Evolutionary conservation across 2,888 invertebrate species (phyloP).

Genomic region (Phania funesta): DNA sequence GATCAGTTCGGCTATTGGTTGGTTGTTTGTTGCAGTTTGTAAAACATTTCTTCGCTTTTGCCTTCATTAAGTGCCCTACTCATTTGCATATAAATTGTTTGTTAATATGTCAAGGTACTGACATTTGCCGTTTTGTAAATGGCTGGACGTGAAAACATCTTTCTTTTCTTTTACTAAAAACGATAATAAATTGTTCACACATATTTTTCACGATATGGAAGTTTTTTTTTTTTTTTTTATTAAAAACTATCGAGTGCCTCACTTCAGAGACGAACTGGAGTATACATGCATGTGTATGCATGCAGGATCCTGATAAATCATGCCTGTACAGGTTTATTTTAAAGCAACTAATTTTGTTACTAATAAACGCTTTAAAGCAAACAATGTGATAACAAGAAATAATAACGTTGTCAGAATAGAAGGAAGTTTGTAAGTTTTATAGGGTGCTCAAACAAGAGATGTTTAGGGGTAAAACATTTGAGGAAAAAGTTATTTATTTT

Average conservation of each 20-base stretch:
- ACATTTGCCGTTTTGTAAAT: conserved; percentile 55
- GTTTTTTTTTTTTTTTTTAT: neutral
- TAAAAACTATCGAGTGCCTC: neutral
- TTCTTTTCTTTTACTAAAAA: conserved; percentile 20
- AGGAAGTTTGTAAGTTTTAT: neutral
- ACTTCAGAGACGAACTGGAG: neutral
- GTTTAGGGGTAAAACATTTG: too few species aligned
- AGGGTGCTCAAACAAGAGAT: neutral
- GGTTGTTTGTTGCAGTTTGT: neutral
- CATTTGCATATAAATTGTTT: conserved; percentile 81
- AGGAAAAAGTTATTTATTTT: too few species aligned
- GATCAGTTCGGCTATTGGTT: conserved; percentile 37
- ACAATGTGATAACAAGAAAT: conserved; percentile 60
- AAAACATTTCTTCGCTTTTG: conserved; percentile 16
- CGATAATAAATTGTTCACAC: conserved; percentile 45
- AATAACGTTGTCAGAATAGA: neutral
- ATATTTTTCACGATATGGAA: conserved; percentile 19
- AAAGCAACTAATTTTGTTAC: conserved; percentile 55
- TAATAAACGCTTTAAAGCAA: conserved; percentile 58
- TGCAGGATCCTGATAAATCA: neutral
- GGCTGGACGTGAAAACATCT: conserved; percentile 39
- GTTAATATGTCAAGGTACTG: conserved; percentile 76
- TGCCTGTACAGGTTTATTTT: conserved; percentile 4
- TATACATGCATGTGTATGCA: neutral
- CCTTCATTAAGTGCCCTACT: conserved; percentile 68